These are phyloP conservation scores for Pagetopsis macropterus DNA, from an alignment of 2,797 vertebrate species.

Conservation along the genomic window DNA sequence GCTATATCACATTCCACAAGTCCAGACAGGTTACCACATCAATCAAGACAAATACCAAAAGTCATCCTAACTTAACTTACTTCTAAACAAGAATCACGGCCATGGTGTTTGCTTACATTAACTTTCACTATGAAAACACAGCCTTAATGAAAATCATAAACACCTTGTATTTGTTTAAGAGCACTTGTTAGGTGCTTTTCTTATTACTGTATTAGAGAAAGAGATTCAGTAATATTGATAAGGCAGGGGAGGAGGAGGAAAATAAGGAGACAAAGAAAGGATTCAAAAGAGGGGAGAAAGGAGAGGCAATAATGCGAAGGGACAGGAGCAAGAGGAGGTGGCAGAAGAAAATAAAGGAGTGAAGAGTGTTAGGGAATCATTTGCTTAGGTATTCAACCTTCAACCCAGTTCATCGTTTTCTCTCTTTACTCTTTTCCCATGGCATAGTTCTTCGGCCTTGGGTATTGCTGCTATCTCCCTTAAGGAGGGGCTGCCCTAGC, in stretches of 20 bases:
- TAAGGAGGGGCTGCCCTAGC: too few relatives aligned
- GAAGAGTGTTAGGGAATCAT: neutral
- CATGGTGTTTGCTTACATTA: neutral
- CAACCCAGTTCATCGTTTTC: too few relatives aligned
- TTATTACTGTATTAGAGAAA: neutral
- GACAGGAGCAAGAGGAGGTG: conserved; percentile 17
- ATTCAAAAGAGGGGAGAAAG: conserved; percentile 8
- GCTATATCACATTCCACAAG: neutral
- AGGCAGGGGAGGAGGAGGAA: neutral
- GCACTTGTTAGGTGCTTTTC: neutral
- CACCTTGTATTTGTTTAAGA: neutral
- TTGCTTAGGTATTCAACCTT: too few relatives aligned
- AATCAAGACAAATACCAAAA: neutral
- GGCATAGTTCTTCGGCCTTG: too few relatives aligned
- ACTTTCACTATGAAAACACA: neutral
- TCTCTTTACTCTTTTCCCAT: too few relatives aligned
- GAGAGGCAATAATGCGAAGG: conserved; percentile 25
- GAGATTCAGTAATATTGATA: neutral
- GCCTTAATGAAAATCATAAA: neutral
- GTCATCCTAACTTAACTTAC: neutral
- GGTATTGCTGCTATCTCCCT: too few relatives aligned
- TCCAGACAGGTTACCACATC: neutral
- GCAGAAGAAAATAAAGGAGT: neutral
- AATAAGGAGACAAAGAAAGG: neutral
- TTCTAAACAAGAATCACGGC: neutral